Evolutionary conservation across 2,888 invertebrate genomes (phyloP).

Genomic region (Onthophagus sagittarius): DNA sequence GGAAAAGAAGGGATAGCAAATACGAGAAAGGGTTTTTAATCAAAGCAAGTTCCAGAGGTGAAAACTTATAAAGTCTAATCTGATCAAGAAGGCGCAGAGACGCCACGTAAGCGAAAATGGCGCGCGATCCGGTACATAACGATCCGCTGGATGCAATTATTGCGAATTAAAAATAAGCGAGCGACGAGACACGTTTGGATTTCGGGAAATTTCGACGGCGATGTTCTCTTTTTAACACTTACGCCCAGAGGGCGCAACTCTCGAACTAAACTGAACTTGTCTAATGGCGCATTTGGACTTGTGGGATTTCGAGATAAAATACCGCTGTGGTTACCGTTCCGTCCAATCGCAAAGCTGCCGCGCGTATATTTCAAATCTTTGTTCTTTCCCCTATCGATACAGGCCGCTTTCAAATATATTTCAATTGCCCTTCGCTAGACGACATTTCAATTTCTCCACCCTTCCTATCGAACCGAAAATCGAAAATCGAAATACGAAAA

Average conservation of each 20-base stretch:
- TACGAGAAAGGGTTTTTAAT: neutral
- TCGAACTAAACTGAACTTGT: neutral
- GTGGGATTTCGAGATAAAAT: neutral
- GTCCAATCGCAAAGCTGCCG: too few species aligned
- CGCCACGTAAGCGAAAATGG: neutral
- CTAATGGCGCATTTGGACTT: neutral
- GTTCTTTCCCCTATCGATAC: neutral
- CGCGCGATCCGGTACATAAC: neutral
- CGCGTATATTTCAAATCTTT: neutral
- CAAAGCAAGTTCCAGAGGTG: neutral
- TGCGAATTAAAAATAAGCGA: neutral
- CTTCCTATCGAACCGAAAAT: neutral
- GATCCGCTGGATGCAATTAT: neutral
- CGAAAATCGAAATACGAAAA: neutral
- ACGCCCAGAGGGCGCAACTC: neutral
- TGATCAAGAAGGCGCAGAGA: neutral
- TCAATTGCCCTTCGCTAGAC: neutral
- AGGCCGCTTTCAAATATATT: neutral
- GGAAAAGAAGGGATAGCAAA: neutral
- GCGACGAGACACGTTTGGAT: neutral
- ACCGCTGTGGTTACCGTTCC: neutral
- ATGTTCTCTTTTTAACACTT: neutral
- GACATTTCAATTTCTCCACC: neutral
- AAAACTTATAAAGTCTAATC: neutral
- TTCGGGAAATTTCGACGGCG: neutral